Conservation (phyloP, 2,113 vertebrate species). For the Plotosus lineatus region DNA sequence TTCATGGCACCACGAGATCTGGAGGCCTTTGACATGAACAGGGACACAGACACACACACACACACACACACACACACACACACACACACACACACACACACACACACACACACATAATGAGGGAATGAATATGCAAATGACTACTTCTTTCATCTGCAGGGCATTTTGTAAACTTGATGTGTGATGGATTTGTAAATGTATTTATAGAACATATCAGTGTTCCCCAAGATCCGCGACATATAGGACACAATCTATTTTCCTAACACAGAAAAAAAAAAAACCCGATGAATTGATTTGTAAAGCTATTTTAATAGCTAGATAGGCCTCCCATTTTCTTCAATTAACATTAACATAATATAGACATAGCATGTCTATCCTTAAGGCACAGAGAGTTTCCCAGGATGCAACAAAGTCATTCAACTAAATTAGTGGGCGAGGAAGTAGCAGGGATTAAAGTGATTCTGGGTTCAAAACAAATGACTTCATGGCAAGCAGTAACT, state of each 20-base stretch:
- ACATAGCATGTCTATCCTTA: constrained; percentile 29
- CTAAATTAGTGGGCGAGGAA: constrained; percentile 60
- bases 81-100: constrained; percentile 7
- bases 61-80: constrained; percentile 17
- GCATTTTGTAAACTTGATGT: background rate
- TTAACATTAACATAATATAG: too few relatives aligned
- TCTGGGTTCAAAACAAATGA: constrained; percentile 61
- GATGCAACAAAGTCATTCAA: constrained; percentile 48
- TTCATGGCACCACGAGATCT: constrained; percentile 48
- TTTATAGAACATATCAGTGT: background rate
- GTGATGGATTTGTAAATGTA: background rate
- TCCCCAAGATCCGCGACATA: background rate
- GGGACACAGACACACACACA: constrained; percentile 30
- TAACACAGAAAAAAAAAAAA: background rate
- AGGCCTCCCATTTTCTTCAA: too few relatives aligned
- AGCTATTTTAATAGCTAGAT: background rate
- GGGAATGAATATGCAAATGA: constrained; percentile 30
- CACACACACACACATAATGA: background rate
- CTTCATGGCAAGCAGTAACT: constrained; percentile 63
- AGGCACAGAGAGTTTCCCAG: constrained; percentile 53
- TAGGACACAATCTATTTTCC: background rate
- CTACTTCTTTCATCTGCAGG: background rate
- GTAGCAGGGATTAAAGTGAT: constrained; percentile 57
- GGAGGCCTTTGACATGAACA: constrained; percentile 32
- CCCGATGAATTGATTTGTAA: background rate